Evolutionary conservation across 2,888 invertebrate species (phyloP), one percentile per base, ranked within the genome.

Genomic region (Epirrhoe tristata): DNA sequence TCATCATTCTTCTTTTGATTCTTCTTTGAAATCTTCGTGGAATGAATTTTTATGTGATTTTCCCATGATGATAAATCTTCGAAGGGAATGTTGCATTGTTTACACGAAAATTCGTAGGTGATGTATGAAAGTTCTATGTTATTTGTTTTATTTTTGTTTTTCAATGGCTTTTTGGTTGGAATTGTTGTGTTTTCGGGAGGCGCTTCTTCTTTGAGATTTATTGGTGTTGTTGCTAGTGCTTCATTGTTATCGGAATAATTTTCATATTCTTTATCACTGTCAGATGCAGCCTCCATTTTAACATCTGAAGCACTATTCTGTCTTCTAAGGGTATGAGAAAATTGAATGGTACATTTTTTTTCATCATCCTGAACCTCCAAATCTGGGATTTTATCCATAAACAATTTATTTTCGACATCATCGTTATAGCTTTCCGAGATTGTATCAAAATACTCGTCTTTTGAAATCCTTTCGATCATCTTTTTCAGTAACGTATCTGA

Each of bases 401-500:
- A 64, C 1, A 62, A 2, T 1, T 62, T 66, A n/a, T 24, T 59
- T 65, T 66, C 65, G 6, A 48, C 36, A 52, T 69, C 48, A 31
- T 66, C 63, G 57, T 59, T 46, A 16, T 59, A 36, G 54, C 61
- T 75, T 70, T 71, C 8, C 17, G 32, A n/a, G 12, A 8, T 53
- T 50, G n/a, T 39, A 52, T 63, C 61, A 14, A 61, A 69, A 62
- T 62, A 66, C n/a, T 58, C 58, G 56, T 70, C 63, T 0, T 6
- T 31, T 14, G 58, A 63, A 61, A 77, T 74, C 31, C 66, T 67
- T 69, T 76, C 76, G 14, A 80, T 79, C 32, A 85, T 70, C 31
- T 82, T 82, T 53, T 78, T 81, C 72, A 93, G 74, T 67, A 85
- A 76, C 0, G 74, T 72, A 43, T 93, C 88, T 0, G 89, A 86